Base-by-base conservation (phyloP, 2,888 invertebrate genomes). In the Thecocarcelia acutangulata region DNA sequence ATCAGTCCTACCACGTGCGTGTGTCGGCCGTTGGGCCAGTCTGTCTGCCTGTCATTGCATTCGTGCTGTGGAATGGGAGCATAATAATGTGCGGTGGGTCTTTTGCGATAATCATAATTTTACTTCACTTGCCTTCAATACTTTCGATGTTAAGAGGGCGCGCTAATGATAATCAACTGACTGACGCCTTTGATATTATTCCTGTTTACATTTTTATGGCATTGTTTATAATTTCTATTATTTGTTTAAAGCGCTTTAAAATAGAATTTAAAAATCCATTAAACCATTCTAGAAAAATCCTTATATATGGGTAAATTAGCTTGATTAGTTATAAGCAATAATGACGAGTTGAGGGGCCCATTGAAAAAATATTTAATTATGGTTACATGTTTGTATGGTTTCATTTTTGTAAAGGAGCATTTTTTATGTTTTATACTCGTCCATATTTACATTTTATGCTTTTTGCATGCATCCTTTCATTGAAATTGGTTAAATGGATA, bases 71-170 rank as follows among this genome's bases (percentile, higher is more conserved):
- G 17, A 33, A n/a, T 44, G 56, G 40, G 24, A 52, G 52, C 46
- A 17, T 40, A 56, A 15, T 56, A 13, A 52, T 15, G 37, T 69
- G 52, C 12, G 64, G 56, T 58, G 17, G 64, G 48, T 48, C 37
- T 48, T 24, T 40, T 74, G 17, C 21, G 54, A 64, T 73, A 64
- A 64, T 46, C 48, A 64, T 48, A 63, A 63, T 54, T 73, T 48
- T 59, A 50, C 48, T 63, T 46, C 54, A 63, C 3, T 52, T 28
- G 12, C 6, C 8, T 33, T 40, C 4, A 24, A 50, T 59, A 59
- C 2, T 33, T 40, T 40, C 12, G 44, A 17, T 56, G 17, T 44
- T 24, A 33, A 40, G 17, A 21, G 21, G 12, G 21, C 12, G 63
- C 42, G 21, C 40, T 50, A 42, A 56, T 63, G 50, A 24, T 28